Conservation (phyloP, 2,888 invertebrate genomes). For the Sarcophaga rosellei region DNA sequence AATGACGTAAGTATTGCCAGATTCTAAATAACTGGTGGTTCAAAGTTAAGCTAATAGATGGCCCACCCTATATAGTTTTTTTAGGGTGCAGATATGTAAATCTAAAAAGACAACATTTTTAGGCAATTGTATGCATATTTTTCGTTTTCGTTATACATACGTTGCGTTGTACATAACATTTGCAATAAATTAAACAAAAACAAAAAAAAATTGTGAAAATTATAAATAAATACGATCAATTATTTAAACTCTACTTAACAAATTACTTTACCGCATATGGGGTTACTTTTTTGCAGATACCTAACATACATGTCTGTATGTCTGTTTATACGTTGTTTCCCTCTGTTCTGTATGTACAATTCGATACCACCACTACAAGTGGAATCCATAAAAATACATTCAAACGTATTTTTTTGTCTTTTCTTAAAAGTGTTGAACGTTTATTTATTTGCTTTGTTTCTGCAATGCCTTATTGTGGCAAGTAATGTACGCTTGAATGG, state of each 20-base stretch:
- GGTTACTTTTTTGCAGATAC: constrained; percentile 65
- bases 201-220: constrained; percentile 79
- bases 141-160: constrained; percentile 9
- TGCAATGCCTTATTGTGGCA: constrained; percentile 22
- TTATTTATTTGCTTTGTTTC: constrained; percentile 40
- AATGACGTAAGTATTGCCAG: too few species aligned
- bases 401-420: background rate
- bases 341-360: too few species aligned
- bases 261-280: constrained; percentile 82
- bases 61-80: too few species aligned
- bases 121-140: constrained; percentile 20
- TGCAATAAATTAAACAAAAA: constrained; percentile 79
- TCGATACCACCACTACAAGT: background rate
- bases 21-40: too few species aligned
- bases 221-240: constrained; percentile 81
- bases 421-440: constrained; percentile 43
- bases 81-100: background rate
- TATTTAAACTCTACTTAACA: constrained; percentile 82
- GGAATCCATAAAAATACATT: constrained; percentile 16
- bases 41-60: too few species aligned
- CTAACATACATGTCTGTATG: background rate
- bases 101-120: too few species aligned
- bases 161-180: constrained; percentile 73
- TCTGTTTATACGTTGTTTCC: too few species aligned
- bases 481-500: background rate